Evolutionary conservation across 1,140 invertebrate genomes (phyloP).

Genomic region (Brachionus koreanus): DNA sequence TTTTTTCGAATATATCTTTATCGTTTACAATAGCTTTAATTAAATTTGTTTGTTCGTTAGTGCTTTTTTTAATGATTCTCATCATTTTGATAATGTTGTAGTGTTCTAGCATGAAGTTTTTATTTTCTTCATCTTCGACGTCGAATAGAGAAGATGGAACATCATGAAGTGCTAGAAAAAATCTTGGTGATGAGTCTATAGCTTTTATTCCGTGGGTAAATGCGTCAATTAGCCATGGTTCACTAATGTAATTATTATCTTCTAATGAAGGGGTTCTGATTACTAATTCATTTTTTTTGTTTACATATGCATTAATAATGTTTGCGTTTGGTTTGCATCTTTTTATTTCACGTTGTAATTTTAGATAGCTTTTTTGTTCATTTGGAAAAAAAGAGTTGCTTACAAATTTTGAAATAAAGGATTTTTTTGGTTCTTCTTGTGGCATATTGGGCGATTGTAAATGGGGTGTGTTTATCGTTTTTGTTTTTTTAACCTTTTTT

Average conservation of each 20-base stretch:
- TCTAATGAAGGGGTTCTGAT: background rate
- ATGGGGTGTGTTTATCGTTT: too few relatives aligned
- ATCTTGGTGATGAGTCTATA: background rate
- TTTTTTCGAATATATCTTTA: too few relatives aligned
- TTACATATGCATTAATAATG: background rate
- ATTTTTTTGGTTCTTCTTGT: too few relatives aligned
- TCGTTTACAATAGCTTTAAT: too few relatives aligned
- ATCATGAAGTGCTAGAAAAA: background rate
- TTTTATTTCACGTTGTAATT: background rate
- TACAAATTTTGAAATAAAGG: background rate
- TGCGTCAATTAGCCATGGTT: background rate
- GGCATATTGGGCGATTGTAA: too few relatives aligned
- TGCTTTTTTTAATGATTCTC: too few relatives aligned
- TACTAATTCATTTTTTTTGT: constrained; percentile 13
- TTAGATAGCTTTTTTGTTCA: background rate
- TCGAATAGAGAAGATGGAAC: background rate
- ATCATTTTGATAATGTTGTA: too few relatives aligned
- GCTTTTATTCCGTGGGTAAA: background rate
- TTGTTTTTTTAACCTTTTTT: too few relatives aligned
- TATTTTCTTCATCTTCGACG: background rate
- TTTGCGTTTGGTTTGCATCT: background rate
- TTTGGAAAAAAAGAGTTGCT: background rate
- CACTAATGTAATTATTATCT: background rate
- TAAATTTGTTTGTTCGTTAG: too few relatives aligned
- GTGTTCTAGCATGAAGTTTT: too few relatives aligned